Percentiles rank a stretch among this genome's conserved stretches.
phyloP scores from a whole-genome alignment of 1,140 invertebrate genomes.

The Atta texana region DNA sequence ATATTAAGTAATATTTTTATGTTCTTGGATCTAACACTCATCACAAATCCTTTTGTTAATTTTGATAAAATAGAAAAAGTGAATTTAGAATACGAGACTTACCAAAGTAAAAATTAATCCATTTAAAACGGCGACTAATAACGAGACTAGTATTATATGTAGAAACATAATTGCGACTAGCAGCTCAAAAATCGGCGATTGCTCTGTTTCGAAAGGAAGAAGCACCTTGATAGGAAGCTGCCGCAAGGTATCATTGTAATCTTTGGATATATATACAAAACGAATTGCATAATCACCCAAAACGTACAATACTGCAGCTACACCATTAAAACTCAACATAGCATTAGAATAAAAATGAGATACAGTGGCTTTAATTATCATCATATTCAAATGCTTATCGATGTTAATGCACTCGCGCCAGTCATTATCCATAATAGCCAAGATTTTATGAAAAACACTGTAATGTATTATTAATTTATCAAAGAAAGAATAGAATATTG shows the following conservation, averaged over 20 bases:
- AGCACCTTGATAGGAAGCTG: slow-evolving; percentile 24
- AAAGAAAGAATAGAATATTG: background rate
- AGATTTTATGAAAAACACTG: slow-evolving; percentile 22
- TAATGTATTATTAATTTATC: background rate
- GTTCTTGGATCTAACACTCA: background rate
- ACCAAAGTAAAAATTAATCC: slow-evolving; percentile 35
- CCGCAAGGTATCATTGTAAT: slow-evolving; percentile 16
- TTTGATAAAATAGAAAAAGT: background rate
- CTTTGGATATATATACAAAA: background rate
- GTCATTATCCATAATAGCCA: slow-evolving; percentile 6
- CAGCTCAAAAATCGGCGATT: slow-evolving; percentile 33
- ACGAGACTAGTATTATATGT: slow-evolving; percentile 10
- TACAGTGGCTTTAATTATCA: slow-evolving; percentile 31
- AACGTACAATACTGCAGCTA: slow-evolving; percentile 10
- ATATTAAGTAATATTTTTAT: background rate
- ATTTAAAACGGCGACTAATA: background rate
- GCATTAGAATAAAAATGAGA: slow-evolving; percentile 33
- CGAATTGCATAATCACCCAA: slow-evolving; percentile 19
- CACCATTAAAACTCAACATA: slow-evolving; percentile 32
- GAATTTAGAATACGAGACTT: background rate
- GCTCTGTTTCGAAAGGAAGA: slow-evolving; percentile 32
- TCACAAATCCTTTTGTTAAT: background rate
- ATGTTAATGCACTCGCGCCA: slow-evolving; percentile 9
- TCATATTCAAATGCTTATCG: slow-evolving; percentile 9
- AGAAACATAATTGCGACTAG: slow-evolving; percentile 15